Evolutionary conservation across 2,113 vertebrate genomes (phyloP), one percentile per base, ranked within the genome.

Genomic region (Dolichotis patagonum): DNA sequence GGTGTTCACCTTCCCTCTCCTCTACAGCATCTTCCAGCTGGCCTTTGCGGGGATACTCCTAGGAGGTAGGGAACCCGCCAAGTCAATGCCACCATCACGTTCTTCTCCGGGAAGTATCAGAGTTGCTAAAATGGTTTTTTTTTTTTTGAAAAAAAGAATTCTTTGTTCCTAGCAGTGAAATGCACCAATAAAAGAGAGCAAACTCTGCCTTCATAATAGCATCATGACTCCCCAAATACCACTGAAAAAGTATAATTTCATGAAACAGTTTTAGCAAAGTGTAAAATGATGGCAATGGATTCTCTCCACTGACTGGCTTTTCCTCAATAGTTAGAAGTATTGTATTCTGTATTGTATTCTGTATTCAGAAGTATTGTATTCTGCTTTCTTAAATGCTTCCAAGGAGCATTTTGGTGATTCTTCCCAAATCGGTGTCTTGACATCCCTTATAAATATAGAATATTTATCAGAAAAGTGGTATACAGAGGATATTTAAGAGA

Each of bases 21-120:
- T 99, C 98, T 99, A 99, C 98, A 99, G 99, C 96, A 99, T 99
- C 97, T 99, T 99, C 98, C 99, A 99, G 98, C 63, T 99, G 0
- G 4, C 56, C 1, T 98, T 99, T 43, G 99, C 99, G 0, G 19
- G 96, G 3, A 0, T 99, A 4, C 90, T 98, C 52, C 97, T 99
- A 71, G 98, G 88, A 99, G 81, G 99, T 99, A 98, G 99, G 16
- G 90, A 88, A 8, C 12, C 12, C 9, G 1, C 41, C 3, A 26
- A 2, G 5, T 12, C 26, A 84, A 17, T 94, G 85, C 3, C 43
- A 1, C 22, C 30, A 20, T 1, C 41, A 0, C 0, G 12, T 0
- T 56, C 35, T 46, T 62, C 41, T 58, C 6, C 16, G 13, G 41
- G 38, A 95, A 92, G 63, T 71, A 24, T 54, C 41, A 2, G 17